These are phyloP conservation scores for Phalacrocorax aristotelis DNA, from an alignment of 2,113 vertebrate genomes.

Conservation along the genomic window DNA sequence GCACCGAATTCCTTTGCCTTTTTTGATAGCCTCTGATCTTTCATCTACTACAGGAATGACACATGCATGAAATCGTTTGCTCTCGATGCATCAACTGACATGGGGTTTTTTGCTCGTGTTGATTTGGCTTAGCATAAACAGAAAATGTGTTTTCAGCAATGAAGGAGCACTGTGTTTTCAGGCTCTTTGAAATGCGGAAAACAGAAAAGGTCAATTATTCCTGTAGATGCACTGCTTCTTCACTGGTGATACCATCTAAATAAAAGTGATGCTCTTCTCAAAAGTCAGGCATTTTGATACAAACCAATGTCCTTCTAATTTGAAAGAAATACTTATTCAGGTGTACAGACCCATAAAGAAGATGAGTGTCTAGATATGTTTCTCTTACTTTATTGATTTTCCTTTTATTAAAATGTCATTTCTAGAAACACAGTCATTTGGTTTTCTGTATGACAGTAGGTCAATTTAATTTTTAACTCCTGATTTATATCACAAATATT, in stretches of 20 bases:
- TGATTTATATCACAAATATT: background rate
- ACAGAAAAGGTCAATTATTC: conserved; percentile 14
- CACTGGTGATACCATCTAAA: background rate
- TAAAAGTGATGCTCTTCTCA: background rate
- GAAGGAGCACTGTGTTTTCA: background rate
- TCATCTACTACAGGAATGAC: background rate
- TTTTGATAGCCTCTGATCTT: background rate
- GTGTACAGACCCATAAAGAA: background rate
- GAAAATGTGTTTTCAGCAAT: background rate
- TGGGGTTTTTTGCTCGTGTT: background rate
- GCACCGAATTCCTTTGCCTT: background rate
- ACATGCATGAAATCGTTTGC: background rate
- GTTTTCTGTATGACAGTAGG: background rate
- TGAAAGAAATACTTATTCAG: background rate
- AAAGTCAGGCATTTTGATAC: background rate
- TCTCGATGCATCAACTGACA: background rate
- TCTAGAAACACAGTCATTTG: background rate
- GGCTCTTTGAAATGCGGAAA: background rate
- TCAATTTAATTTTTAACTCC: background rate
- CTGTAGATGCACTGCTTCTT: background rate
- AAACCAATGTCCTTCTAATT: background rate
- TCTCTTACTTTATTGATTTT: background rate
- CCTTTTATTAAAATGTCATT: background rate
- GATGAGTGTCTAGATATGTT: background rate
- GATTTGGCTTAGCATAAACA: background rate